Evolutionary conservation across 2,888 invertebrate genomes (phyloP), one percentile per base, ranked within the genome.

Genomic region (Selenia dentaria): DNA sequence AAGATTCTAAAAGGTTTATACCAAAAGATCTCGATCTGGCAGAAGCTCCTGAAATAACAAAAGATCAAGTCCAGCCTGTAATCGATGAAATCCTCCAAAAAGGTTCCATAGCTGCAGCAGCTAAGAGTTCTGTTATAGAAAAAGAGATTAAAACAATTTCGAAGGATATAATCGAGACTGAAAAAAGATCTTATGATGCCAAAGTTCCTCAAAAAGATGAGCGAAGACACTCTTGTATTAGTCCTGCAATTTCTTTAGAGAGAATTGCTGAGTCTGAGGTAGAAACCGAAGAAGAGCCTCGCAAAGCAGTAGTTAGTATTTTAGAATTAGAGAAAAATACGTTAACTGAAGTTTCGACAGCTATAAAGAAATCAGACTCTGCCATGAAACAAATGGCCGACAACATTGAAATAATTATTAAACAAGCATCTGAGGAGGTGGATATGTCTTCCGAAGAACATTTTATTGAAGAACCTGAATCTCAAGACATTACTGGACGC

Each of bases 361-460:
- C 79, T 51, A 67, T 90, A 48, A 89, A 89, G 47, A 90, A 89
- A 65, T 90, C 90, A 1, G 90, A 90, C 48, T 90, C 90, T 2
- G 79, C 89, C 4, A 90, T 90, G 89, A 90, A 90, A 61, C 82
- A 90, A 74, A 90, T 90, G 88, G 90, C 90, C 44, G 90, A 90
- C 51, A 90, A 90, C 52, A 90, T 90, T 40, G 90, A 90, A 76
- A 90, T 90, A 10, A 90, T 90, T 12, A 90, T 90, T 1, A 90
- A 90, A 70, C 90, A 90, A 54, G 90, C 90, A 22, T 90, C 90
- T 1, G 90, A 90, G 71, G 90, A 90, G 22, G 57, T 88, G 31
- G 90, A 90, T 37, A 31, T 82, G 18, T 90, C 90, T 20, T 79
- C 76, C 31, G 90, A 90, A 50, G 90, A 89, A 54, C 72, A 73